These are phyloP conservation scores for Epinephelus coioides DNA, from an alignment of 2,797 vertebrate species.

Conservation along the genomic window DNA sequence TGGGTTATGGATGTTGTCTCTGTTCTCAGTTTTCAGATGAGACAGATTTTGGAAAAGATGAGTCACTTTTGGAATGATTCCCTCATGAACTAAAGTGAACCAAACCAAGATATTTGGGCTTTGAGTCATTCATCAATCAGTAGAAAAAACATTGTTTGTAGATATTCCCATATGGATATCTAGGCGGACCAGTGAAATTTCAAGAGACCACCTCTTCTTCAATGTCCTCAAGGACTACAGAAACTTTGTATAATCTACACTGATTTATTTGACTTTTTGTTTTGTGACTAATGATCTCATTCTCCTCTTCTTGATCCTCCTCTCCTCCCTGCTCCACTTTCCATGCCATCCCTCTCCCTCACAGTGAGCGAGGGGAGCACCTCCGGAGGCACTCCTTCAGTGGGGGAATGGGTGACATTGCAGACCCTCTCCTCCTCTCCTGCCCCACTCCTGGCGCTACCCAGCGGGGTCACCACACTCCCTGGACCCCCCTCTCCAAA, in stretches of 20 bases:
- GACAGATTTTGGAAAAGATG: slow-evolving; percentile 72
- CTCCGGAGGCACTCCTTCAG: slow-evolving; percentile 79
- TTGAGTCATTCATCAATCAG: slow-evolving; percentile 70
- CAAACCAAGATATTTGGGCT: slow-evolving; percentile 63
- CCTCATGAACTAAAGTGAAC: slow-evolving; percentile 63
- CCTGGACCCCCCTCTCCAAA: slow-evolving; percentile 87
- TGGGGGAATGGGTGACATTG: slow-evolving; percentile 80
- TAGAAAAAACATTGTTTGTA: slow-evolving; percentile 45
- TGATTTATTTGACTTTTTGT: slow-evolving; percentile 21
- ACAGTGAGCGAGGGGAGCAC: slow-evolving; percentile 86
- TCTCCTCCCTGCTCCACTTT: not conserved
- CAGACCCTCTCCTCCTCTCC: slow-evolving; percentile 82
- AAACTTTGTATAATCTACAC: slow-evolving; percentile 4
- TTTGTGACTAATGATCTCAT: slow-evolving; percentile 32
- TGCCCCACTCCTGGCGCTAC: slow-evolving; percentile 80
- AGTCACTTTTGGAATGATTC: slow-evolving; percentile 71
- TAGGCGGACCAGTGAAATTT: slow-evolving; percentile 6
- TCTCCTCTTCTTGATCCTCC: not conserved
- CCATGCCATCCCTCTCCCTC: no score
- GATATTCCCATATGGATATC: slow-evolving; percentile 26
- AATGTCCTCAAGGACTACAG: slow-evolving; percentile 11
- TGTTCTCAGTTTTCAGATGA: slow-evolving; percentile 72
- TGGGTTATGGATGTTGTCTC: slow-evolving; percentile 52
- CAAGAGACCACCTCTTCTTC: slow-evolving; percentile 10
- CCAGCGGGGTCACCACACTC: slow-evolving; percentile 82